phyloP scores from a whole-genome alignment of 1,140 invertebrate species.

The Cylas formicarius region DNA sequence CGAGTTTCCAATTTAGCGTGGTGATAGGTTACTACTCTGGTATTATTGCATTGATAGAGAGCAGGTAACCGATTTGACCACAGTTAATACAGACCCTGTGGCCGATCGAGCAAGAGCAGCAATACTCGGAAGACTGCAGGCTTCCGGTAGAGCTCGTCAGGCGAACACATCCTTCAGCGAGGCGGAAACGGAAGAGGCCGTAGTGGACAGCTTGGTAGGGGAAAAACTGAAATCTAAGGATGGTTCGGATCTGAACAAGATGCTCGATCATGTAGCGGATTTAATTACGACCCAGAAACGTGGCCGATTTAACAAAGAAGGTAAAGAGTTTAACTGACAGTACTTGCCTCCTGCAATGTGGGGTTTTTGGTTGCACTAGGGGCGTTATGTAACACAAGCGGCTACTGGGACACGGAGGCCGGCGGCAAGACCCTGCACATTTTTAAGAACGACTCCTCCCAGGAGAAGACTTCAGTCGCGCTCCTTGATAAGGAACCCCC shows the following conservation, averaged over 20 bases:
- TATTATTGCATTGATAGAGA: no score
- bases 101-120: not conserved
- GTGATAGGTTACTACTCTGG: no score
- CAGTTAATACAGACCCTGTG: not conserved
- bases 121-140: not conserved
- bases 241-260: conserved; percentile 18
- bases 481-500: conserved; percentile 18
- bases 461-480: not conserved
- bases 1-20: not conserved
- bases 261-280: conserved; percentile 27
- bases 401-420: conserved; percentile 33
- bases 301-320: conserved; percentile 17
- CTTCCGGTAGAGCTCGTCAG: not conserved
- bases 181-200: conserved; percentile 6
- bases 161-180: not conserved
- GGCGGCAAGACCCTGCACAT: conserved; percentile 29
- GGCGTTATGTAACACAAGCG: conserved; percentile 27
- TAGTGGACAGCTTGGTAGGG: conserved; percentile 7
- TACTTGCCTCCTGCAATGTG: not conserved
- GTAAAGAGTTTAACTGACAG: no score
- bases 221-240: conserved; percentile 16
- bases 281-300: conserved; percentile 21
- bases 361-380: conserved; percentile 9
- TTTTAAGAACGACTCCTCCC: conserved; percentile 3
- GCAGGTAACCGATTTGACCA: no score